Conservation (phyloP, 2,113 vertebrate genomes). For the Natator depressus region DNA sequence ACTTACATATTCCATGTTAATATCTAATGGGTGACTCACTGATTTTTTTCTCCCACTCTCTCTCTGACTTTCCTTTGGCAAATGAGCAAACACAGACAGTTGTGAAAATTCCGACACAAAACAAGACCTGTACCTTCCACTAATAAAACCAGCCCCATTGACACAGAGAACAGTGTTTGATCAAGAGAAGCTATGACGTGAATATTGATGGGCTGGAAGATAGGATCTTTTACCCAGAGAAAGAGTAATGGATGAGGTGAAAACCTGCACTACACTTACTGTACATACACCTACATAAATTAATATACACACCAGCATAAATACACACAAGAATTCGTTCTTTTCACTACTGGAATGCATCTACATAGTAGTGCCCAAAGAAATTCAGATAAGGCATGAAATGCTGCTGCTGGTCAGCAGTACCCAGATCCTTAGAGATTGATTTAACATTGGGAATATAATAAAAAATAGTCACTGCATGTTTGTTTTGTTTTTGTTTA, state of each 20-base stretch:
- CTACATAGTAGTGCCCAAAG: not conserved
- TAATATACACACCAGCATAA: not conserved
- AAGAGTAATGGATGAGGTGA: not conserved
- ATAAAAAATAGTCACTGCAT: not conserved
- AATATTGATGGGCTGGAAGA: not conserved
- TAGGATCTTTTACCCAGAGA: not conserved
- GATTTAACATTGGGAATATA: not conserved
- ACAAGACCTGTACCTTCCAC: not conserved
- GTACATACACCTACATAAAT: not conserved
- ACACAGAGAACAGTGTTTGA: not conserved
- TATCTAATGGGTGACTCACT: not conserved
- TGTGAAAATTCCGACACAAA: slow-evolving; percentile 28
- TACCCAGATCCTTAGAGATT: not conserved
- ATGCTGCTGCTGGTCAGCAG: not conserved
- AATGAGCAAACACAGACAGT: slow-evolving; percentile 8
- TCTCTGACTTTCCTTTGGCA: slow-evolving; percentile 18
- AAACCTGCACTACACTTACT: not conserved
- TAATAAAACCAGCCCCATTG: not conserved
- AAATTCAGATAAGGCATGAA: not conserved
- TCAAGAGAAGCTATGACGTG: not conserved
- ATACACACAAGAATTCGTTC: not conserved
- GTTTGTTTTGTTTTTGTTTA: not conserved
- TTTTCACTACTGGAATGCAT: not conserved
- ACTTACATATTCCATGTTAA: not conserved
- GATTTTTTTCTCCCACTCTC: not conserved